Conservation (phyloP, 2,888 invertebrate genomes). For the Ecliptopera silaceata region DNA sequence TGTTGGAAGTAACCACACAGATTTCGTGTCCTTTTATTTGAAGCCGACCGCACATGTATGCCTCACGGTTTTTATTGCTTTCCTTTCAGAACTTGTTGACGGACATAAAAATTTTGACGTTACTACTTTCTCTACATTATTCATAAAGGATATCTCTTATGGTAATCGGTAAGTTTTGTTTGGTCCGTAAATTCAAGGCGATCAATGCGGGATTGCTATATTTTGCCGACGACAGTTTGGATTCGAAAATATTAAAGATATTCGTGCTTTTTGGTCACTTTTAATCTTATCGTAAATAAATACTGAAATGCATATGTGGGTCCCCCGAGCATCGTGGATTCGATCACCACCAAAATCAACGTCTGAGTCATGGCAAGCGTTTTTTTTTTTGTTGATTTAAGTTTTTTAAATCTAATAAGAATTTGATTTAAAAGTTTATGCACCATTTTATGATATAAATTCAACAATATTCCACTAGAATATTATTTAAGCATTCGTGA, state of each 20-base stretch:
- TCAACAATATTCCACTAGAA: no score
- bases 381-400: no score
- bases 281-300: not conserved
- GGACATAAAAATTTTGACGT: slow-evolving; percentile 49
- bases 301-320: no score
- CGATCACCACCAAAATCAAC: no score
- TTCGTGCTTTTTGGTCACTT: not conserved
- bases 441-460: no score
- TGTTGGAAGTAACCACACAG: not conserved
- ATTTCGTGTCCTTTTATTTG: slow-evolving; percentile 52
- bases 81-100: slow-evolving; percentile 55
- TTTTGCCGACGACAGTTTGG: not conserved
- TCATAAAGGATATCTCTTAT: slow-evolving; percentile 37
- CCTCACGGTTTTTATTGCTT: slow-evolving; percentile 64
- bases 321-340: no score
- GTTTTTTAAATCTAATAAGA: no score
- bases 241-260: not conserved
- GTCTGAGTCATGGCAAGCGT: no score
- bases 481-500: no score
- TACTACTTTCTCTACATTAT: slow-evolving; percentile 47
- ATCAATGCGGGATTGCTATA: not conserved
- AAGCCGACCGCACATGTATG: slow-evolving; percentile 58
- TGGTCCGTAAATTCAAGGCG: slow-evolving; percentile 7
- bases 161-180: slow-evolving; percentile 27
- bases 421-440: no score